A percentile compares a stretch with the other conserved stretches of the same genome.
These are phyloP conservation scores for Champsocephalus esox DNA, from an alignment of 2,797 vertebrate genomes.

Conservation along the genomic window DNA sequence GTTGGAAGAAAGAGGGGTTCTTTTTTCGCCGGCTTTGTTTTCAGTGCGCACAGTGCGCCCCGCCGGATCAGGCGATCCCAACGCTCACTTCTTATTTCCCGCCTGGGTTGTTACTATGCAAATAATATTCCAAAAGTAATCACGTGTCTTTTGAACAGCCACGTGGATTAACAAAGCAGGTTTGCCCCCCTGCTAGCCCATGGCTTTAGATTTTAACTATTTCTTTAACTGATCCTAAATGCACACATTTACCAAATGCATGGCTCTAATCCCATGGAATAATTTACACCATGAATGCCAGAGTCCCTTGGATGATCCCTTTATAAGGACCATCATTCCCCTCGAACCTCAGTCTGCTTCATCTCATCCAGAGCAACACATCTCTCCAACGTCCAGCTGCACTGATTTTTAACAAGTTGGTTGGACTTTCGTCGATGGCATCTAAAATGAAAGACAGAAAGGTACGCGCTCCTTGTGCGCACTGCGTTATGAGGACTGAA, in stretches of 20 bases:
- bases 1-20: slow-evolving; percentile 83
- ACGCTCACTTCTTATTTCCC: slow-evolving; percentile 84
- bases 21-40: slow-evolving; percentile 86
- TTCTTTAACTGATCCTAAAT: slow-evolving; percentile 94
- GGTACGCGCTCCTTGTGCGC: slow-evolving; percentile 85
- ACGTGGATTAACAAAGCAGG: slow-evolving; percentile 98
- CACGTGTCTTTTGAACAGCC: slow-evolving; percentile 95
- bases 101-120: slow-evolving; percentile 88
- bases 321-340: slow-evolving; percentile 88
- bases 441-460: slow-evolving; percentile 94
- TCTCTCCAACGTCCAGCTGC: slow-evolving; percentile 38
- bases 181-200: slow-evolving; percentile 88
- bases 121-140: slow-evolving; percentile 88
- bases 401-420: slow-evolving; percentile 39
- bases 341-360: slow-evolving; percentile 80
- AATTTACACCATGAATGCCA: slow-evolving; percentile 90
- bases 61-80: slow-evolving; percentile 83
- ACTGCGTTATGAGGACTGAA: slow-evolving; percentile 38
- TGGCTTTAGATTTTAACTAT: slow-evolving; percentile 85
- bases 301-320: slow-evolving; percentile 85
- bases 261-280: slow-evolving; percentile 94
- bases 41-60: slow-evolving; percentile 85
- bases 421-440: slow-evolving; percentile 83
- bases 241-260: slow-evolving; percentile 91
- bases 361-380: slow-evolving; percentile 63